Conservation (phyloP, 2,888 invertebrate species). For the Ceratothoa steindachneri region DNA sequence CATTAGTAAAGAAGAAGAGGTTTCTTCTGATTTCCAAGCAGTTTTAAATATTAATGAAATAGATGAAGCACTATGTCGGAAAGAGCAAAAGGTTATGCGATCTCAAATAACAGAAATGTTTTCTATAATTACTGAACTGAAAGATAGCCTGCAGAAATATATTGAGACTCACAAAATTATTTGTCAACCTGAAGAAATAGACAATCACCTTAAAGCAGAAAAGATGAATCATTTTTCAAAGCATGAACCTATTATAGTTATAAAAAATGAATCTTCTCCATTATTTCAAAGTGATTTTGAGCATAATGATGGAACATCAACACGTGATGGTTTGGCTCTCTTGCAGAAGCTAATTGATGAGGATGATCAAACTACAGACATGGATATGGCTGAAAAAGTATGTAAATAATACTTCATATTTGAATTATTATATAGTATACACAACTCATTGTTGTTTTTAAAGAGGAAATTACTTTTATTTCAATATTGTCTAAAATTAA, state of each 20-base stretch:
- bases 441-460: neutral
- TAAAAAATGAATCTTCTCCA: neutral
- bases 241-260: neutral
- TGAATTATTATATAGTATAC: neutral
- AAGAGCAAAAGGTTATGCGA: neutral
- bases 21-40: neutral
- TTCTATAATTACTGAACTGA: neutral
- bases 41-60: neutral
- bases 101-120: neutral
- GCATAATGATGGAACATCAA: neutral
- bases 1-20: neutral
- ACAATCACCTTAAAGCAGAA: neutral
- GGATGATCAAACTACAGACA: neutral
- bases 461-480: no score
- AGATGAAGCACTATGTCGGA: neutral
- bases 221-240: neutral
- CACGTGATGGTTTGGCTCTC: neutral
- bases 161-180: no score
- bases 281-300: neutral
- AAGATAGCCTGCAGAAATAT: neutral
- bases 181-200: no score
- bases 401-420: neutral
- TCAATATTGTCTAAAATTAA: no score
- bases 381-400: neutral
- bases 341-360: slow-evolving; percentile 3